Evolutionary conservation across 35 echinoderm and acorn worm genomes (phyloP).

Genomic region (Heliocidaris erythrogramma): DNA sequence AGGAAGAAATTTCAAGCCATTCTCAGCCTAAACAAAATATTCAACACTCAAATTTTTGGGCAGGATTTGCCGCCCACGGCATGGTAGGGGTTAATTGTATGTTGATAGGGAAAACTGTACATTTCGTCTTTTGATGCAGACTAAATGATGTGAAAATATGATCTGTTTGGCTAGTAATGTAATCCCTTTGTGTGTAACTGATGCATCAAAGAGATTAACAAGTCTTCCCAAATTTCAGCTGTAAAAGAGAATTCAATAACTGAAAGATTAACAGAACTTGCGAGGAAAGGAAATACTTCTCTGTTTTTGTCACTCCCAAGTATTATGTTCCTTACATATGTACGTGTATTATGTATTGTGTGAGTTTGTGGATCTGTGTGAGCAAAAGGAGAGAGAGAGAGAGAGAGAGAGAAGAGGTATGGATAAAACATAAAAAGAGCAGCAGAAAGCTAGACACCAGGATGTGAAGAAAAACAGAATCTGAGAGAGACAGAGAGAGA

Average conservation of each 20-base stretch:
- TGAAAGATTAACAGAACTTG: neutral
- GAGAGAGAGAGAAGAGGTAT: neutral
- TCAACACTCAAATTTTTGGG: no score
- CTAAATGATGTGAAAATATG: neutral
- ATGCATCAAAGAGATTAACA: neutral
- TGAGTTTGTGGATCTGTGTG: neutral
- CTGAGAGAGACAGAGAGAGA: no score
- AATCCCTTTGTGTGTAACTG: neutral
- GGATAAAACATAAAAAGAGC: no score
- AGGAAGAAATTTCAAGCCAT: no score
- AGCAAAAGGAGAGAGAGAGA: neutral
- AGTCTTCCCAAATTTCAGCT: slow-evolving; percentile 1
- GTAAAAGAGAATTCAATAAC: neutral
- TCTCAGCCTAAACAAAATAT: no score
- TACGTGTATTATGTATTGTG: neutral
- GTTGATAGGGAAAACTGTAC: no score
- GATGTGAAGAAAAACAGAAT: no score
- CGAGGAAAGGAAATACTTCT: neutral
- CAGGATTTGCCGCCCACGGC: no score
- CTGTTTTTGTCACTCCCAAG: neutral
- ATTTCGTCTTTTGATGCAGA: neutral
- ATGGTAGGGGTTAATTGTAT: no score
- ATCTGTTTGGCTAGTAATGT: neutral
- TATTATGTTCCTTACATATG: neutral
- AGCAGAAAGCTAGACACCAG: no score